These are phyloP conservation scores for Indicator maculatus DNA, from an alignment of 2,113 vertebrate species.

Conservation along the genomic window DNA sequence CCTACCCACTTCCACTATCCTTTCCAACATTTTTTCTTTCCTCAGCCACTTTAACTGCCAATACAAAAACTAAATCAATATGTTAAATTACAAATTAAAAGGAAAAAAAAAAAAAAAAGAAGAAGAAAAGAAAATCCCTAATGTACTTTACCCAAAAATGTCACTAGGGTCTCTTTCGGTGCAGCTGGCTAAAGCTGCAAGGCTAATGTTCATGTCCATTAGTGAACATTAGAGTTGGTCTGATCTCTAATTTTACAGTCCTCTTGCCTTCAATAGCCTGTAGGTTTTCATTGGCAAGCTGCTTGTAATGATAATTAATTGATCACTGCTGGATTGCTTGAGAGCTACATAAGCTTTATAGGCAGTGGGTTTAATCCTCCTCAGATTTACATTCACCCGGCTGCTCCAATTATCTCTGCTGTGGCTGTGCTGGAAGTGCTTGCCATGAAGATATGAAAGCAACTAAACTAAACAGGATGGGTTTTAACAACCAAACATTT, in stretches of 20 bases:
- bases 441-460: background rate
- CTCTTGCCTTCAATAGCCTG: background rate
- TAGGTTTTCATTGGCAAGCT: constrained; percentile 24
- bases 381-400: background rate
- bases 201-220: background rate
- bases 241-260: constrained; percentile 30
- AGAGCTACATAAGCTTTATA: background rate
- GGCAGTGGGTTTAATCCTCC: background rate
- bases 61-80: background rate
- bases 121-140: background rate
- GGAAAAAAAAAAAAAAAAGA: background rate
- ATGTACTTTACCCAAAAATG: background rate
- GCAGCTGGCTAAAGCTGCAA: background rate
- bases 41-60: background rate
- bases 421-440: background rate
- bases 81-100: background rate
- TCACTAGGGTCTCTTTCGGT: background rate
- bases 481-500: background rate
- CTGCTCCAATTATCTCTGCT: background rate
- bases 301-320: constrained; percentile 28
- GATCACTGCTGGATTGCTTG: background rate
- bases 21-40: constrained; percentile 22
- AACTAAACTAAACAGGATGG: background rate
- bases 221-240: background rate
- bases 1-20: constrained; percentile 9